Percentiles rank a stretch among this genome's conserved stretches.
phyloP scores from a whole-genome alignment of 2,113 vertebrate genomes.

The Emydura subglobosa region DNA sequence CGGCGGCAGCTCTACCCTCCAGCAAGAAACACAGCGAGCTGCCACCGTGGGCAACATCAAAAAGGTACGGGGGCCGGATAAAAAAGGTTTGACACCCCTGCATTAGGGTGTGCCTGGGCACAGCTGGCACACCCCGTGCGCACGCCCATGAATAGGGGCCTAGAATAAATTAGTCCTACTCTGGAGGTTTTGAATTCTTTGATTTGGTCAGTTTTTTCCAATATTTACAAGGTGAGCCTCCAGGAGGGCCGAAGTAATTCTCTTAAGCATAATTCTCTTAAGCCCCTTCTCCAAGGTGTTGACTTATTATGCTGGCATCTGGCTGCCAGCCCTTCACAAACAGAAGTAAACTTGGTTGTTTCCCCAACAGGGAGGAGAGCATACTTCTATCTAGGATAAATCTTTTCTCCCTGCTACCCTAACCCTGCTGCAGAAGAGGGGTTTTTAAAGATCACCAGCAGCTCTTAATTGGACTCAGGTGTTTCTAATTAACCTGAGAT shows the following conservation, averaged over 20 bases:
- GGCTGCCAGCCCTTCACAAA: background rate
- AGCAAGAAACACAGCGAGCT: no score
- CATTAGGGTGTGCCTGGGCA: no score
- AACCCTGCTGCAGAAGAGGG: background rate
- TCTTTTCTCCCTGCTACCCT: background rate
- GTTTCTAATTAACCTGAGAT: background rate
- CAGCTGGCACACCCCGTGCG: no score
- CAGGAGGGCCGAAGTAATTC: background rate
- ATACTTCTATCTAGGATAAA: background rate
- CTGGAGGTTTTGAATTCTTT: background rate
- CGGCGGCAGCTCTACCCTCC: no score
- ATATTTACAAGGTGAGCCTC: background rate
- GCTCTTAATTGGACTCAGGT: background rate
- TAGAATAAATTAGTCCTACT: background rate
- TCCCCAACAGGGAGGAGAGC: background rate
- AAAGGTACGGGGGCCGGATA: no score
- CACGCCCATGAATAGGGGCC: background rate
- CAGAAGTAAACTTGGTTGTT: background rate
- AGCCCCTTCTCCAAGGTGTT: background rate
- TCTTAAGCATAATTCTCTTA: background rate
- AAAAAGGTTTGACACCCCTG: no score
- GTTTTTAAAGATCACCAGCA: background rate
- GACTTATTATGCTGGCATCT: background rate
- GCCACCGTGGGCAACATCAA: no score
- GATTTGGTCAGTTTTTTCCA: background rate